These are phyloP conservation scores for Eretmocerus hayati DNA, from an alignment of 2,888 invertebrate species.

Conservation along the genomic window DNA sequence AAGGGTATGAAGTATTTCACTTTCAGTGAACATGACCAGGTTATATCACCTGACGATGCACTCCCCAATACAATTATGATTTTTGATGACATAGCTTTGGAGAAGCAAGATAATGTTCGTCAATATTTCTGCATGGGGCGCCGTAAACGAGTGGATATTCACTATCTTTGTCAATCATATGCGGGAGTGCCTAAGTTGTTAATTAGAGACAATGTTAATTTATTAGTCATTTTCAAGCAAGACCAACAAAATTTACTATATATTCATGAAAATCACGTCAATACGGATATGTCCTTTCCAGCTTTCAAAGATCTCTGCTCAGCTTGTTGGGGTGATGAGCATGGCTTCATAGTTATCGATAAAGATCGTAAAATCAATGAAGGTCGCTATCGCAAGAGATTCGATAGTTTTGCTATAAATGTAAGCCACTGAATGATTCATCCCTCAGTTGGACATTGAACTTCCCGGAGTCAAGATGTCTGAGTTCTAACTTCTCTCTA, in stretches of 20 bases:
- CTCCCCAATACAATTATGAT: constrained; percentile 29
- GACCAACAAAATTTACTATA: constrained; percentile 26
- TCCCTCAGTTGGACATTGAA: neutral
- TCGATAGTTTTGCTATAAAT: constrained; percentile 1
- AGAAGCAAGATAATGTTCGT: constrained; percentile 25
- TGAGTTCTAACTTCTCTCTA: too few species aligned
- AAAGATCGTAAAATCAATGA: constrained; percentile 23
- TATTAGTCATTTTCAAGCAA: constrained; percentile 27
- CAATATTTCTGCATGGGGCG: constrained; percentile 26
- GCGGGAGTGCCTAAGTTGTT: neutral
- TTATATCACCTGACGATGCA: constrained; percentile 10
- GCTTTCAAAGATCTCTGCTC: constrained; percentile 23
- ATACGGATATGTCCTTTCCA: constrained; percentile 24
- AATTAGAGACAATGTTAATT: constrained; percentile 31
- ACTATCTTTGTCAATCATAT: constrained; percentile 32
- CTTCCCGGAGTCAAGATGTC: constrained; percentile 1
- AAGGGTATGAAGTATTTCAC: constrained; percentile 19
- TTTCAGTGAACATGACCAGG: constrained; percentile 12
- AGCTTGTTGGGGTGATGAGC: constrained; percentile 25
- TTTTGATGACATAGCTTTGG: constrained; percentile 41
- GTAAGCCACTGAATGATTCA: neutral
- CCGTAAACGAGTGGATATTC: constrained; percentile 32
- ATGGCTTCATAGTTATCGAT: constrained; percentile 26
- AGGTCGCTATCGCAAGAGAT: constrained; percentile 25
- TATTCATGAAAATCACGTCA: constrained; percentile 27